These are phyloP conservation scores for Denticeps clupeoides DNA, from an alignment of 2,797 vertebrate species.

Conservation along the genomic window DNA sequence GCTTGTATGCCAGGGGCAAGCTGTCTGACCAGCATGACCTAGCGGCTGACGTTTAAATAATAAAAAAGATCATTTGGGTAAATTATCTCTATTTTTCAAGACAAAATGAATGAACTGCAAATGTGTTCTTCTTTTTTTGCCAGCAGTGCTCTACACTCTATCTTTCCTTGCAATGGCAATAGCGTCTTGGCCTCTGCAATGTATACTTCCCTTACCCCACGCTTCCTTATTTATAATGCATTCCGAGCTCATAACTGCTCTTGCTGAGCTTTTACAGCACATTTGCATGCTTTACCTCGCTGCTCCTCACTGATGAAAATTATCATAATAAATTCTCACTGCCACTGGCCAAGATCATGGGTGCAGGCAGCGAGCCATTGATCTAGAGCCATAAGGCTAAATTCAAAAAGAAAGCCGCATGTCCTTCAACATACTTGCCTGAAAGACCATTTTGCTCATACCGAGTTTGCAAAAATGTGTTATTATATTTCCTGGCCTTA, in stretches of 20 bases:
- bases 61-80: not conserved
- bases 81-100: slow-evolving; percentile 6
- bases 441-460: too few relatives aligned
- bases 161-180: too few relatives aligned
- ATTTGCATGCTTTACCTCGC: slow-evolving; percentile 24
- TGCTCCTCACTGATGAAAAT: slow-evolving; percentile 28
- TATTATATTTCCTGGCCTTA: too few relatives aligned
- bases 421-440: too few relatives aligned
- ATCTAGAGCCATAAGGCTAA: not conserved
- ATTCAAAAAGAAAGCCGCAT: slow-evolving; percentile 26
- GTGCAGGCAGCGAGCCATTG: not conserved
- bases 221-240: slow-evolving; percentile 22
- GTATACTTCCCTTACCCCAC: slow-evolving; percentile 6
- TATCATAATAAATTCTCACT: slow-evolving; percentile 34
- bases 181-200: not conserved
- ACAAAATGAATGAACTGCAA: too few relatives aligned
- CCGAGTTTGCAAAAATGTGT: too few relatives aligned
- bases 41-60: too few relatives aligned
- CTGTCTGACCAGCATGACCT: too few relatives aligned
- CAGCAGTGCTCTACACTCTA: too few relatives aligned
- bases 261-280: slow-evolving; percentile 14
- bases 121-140: too few relatives aligned
- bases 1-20: too few relatives aligned
- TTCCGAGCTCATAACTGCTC: slow-evolving; percentile 20
- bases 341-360: slow-evolving; percentile 16